Percentiles rank a stretch among this genome's conserved stretches.
Evolutionary conservation across 2,113 vertebrate genomes (phyloP).

Genomic region (Columbina picui): DNA sequence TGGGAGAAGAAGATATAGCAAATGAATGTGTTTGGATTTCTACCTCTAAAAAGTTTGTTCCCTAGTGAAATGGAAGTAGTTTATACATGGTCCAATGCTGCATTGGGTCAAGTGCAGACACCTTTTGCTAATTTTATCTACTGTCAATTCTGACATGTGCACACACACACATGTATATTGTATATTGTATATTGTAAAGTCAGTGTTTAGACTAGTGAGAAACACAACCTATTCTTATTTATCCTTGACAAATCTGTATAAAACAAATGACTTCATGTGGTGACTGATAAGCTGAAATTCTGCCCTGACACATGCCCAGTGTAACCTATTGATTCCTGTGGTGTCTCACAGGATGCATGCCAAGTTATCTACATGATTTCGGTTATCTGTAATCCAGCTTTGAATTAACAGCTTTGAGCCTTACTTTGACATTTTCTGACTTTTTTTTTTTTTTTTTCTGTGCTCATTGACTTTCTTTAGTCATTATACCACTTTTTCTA

Average conservation of each 20-base stretch:
- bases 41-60: background rate
- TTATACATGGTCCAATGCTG: background rate
- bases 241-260: background rate
- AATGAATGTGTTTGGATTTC: background rate
- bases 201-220: background rate
- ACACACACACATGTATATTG: accelerated
- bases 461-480: slow-evolving; percentile 45
- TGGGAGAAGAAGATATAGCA: background rate
- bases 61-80: background rate
- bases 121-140: background rate
- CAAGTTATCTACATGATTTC: background rate
- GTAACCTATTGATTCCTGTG: background rate
- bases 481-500: slow-evolving; percentile 64
- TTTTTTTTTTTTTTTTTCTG: background rate
- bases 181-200: accelerated
- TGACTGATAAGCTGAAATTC: background rate
- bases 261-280: background rate
- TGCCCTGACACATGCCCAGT: background rate
- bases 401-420: background rate
- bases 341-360: background rate
- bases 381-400: slow-evolving; percentile 1
- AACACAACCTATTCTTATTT: background rate
- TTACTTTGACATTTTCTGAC: slow-evolving; percentile 37
- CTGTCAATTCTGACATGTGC: accelerated
- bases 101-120: background rate